These are phyloP conservation scores for Ernsta delagoae DNA, from an alignment of 2,888 invertebrate genomes.

Conservation along the genomic window DNA sequence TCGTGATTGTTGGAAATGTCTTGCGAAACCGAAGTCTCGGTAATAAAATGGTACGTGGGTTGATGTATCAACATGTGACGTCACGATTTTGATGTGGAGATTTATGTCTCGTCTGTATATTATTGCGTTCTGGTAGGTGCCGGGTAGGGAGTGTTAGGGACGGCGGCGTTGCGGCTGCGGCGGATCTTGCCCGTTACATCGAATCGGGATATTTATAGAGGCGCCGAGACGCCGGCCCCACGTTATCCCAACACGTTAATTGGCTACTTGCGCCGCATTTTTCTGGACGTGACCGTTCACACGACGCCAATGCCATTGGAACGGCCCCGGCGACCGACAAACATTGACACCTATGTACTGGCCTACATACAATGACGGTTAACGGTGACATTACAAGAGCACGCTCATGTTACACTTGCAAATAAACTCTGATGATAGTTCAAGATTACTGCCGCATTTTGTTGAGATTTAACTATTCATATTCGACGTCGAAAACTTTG, in stretches of 20 bases:
- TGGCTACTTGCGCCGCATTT: slow-evolving; percentile 79
- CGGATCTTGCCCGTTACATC: slow-evolving; percentile 43
- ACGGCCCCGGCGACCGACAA: slow-evolving; percentile 71
- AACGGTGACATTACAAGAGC: slow-evolving; percentile 39
- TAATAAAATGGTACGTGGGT: slow-evolving; percentile 55
- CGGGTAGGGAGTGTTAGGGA: slow-evolving; percentile 51
- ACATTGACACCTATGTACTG: slow-evolving; percentile 80
- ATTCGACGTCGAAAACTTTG: slow-evolving; percentile 13
- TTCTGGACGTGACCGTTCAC: slow-evolving; percentile 74
- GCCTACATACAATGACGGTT: slow-evolving; percentile 59
- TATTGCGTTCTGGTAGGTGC: slow-evolving; percentile 55
- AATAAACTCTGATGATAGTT: slow-evolving; percentile 54
- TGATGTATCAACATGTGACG: slow-evolving; percentile 56
- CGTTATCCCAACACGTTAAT: slow-evolving; percentile 77
- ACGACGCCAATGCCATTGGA: slow-evolving; percentile 71
- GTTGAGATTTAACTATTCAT: slow-evolving; percentile 4
- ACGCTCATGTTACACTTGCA: slow-evolving; percentile 46
- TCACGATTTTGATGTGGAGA: slow-evolving; percentile 58
- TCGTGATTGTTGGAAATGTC: slow-evolving; percentile 40
- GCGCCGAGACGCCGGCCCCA: slow-evolving; percentile 77
- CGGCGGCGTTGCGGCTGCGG: slow-evolving; percentile 58
- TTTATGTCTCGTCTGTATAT: slow-evolving; percentile 59
- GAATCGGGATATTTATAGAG: slow-evolving; percentile 76
- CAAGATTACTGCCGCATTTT: slow-evolving; percentile 45
- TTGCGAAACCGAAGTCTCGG: slow-evolving; percentile 46